Percentiles rank a stretch among this genome's conserved stretches.
Evolutionary conservation across 2,113 vertebrate species (phyloP).

Genomic region (Chascanopsetta lugubris): DNA sequence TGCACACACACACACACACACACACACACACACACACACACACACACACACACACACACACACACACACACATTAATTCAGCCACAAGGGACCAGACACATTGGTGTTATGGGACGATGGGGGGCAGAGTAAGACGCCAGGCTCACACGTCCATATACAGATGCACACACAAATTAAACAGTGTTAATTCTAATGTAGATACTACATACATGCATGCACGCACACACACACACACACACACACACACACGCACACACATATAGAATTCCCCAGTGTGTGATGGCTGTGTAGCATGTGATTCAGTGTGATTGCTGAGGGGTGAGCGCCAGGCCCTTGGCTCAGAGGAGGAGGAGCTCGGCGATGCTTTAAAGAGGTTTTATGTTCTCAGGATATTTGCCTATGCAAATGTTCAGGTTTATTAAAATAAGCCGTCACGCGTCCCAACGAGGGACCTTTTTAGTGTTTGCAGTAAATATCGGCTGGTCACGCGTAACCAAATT

Average conservation of each 20-base stretch:
- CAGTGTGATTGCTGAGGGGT: slow-evolving; percentile 39
- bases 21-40: no score
- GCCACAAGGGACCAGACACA: slow-evolving; percentile 24
- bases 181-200: no score
- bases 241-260: slow-evolving; percentile 13
- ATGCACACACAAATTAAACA: slow-evolving; percentile 5
- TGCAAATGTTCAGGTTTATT: slow-evolving; percentile 62
- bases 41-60: no score
- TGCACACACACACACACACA: no score
- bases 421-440: slow-evolving; percentile 32
- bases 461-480: slow-evolving; percentile 34
- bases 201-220: slow-evolving; percentile 9
- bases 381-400: slow-evolving; percentile 49
- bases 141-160: background rate
- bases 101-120: slow-evolving; percentile 25
- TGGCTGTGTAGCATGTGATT: slow-evolving; percentile 32
- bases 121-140: background rate
- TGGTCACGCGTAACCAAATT: slow-evolving; percentile 15
- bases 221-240: slow-evolving; percentile 9
- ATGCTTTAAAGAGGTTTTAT: slow-evolving; percentile 51
- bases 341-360: slow-evolving; percentile 22
- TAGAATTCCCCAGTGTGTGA: slow-evolving; percentile 43
- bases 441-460: slow-evolving; percentile 1
- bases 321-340: slow-evolving; percentile 6
- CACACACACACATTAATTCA: no score